Evolutionary conservation across 1,140 invertebrate species (phyloP), one percentile per base, ranked within the genome.

Genomic region (Batillaria attramentaria): DNA sequence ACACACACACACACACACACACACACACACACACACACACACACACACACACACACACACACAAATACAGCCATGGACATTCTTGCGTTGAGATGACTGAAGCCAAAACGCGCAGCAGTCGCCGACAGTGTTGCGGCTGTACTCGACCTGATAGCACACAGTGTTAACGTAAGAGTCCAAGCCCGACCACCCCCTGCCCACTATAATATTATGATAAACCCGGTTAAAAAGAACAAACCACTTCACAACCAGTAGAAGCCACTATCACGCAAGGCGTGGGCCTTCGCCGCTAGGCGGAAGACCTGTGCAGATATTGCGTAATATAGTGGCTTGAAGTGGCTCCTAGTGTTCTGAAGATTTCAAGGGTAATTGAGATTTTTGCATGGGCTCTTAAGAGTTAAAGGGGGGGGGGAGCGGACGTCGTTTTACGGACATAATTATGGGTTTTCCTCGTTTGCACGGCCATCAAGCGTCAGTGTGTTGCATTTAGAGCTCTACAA

Each of bases 1-100:
- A 69, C 66, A 69, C 33, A 37, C 66, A 69, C 66, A 69, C 37
- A 69, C 66, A 69, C 66, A 69, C 66, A 69, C 66, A 69, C 66
- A 69, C 66, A 41, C 66, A 69, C 16, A 41, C 8, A 18, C 37
- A 39, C 6, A 69, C 13, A 39, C 42, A 10, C 20, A 41, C 28
- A 2, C 66, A 66, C n/a, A 66, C 62, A 66, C 62, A 33, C 31
- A 13, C 46, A 13, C 8, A 50, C 46, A 13, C 24, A 50, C 46
- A 50, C 10, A 50, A 13, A 13, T 50, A 50, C 24, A 50, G 10
- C 46, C 46, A 50, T 50, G 10, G 24, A 24, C 31, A 24, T 2
- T 18, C 18, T 68, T 18, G 31, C 18, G 31, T 5, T 31, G 18
- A 24, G 18, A 68, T 37, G 2, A 20, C 18, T 18, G 31, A 24